Conservation (phyloP, 2,113 vertebrate genomes). For the Perca schrenkii region DNA sequence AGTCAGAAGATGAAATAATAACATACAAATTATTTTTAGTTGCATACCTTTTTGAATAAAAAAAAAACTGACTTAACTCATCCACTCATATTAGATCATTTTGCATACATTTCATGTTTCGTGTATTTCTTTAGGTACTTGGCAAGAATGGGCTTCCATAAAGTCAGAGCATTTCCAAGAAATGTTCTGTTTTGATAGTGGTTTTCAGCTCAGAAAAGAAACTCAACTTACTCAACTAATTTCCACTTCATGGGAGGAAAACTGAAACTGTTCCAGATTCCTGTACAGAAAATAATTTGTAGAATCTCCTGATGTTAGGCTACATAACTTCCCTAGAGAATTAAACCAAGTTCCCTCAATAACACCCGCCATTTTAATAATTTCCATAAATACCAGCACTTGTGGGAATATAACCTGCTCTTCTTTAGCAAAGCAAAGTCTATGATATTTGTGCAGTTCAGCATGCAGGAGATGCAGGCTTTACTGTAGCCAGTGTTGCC, state of each 20-base stretch:
- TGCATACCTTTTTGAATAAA: not conserved
- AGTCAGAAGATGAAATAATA: not conserved
- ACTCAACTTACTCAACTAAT: too few species aligned
- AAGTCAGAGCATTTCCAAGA: not conserved
- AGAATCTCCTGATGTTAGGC: not conserved
- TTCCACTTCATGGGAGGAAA: not conserved
- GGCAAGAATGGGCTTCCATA: not conserved
- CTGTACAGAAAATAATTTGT: not conserved
- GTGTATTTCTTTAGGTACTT: not conserved
- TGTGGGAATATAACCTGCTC: not conserved
- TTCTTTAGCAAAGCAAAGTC: not conserved
- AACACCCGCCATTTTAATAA: not conserved
- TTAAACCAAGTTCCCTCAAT: not conserved
- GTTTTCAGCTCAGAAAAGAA: not conserved
- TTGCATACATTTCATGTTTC: not conserved
- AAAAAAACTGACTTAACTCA: not conserved
- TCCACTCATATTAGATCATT: not conserved
- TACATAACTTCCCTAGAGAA: not conserved
- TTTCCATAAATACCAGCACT: not conserved
- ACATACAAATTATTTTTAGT: not conserved
- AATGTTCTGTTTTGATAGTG: too few species aligned
- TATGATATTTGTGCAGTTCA: not conserved
- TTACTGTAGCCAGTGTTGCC: not conserved
- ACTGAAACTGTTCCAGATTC: not conserved
- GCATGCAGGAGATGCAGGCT: not conserved